Evolutionary conservation across 2,888 invertebrate species (phyloP).

Genomic region (Acheta domesticus): DNA sequence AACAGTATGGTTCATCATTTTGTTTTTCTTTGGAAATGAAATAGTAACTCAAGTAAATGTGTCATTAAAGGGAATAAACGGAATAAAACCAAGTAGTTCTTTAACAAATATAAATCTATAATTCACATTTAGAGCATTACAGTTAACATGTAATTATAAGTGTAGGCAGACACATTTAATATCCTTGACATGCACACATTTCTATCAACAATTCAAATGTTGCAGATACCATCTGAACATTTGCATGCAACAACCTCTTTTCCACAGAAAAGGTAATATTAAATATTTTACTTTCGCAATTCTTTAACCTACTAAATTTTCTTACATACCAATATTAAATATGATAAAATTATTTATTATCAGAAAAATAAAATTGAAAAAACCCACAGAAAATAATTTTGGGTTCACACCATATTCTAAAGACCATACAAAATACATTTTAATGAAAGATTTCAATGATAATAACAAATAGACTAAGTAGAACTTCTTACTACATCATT

Average conservation of each 20-base stretch:
- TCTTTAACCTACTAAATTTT: background rate
- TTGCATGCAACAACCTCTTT: background rate
- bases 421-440: no score
- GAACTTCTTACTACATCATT: no score
- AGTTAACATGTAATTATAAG: background rate
- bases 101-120: conserved; percentile 18
- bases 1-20: no score
- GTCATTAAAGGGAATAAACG: no score
- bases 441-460: no score
- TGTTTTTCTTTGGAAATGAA: no score
- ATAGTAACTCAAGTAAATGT: no score
- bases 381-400: no score
- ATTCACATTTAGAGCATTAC: background rate
- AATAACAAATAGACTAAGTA: no score
- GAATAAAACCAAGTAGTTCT: background rate
- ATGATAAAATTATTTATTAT: no score
- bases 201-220: background rate
- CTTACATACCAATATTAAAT: no score
- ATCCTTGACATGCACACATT: background rate
- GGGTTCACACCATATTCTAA: no score
- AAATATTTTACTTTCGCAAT: background rate
- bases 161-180: background rate
- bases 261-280: background rate
- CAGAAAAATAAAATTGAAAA: background rate
- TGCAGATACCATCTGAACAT: background rate